Conservation (phyloP, 2,888 invertebrate genomes). For the Ormyrus pomaceus region DNA sequence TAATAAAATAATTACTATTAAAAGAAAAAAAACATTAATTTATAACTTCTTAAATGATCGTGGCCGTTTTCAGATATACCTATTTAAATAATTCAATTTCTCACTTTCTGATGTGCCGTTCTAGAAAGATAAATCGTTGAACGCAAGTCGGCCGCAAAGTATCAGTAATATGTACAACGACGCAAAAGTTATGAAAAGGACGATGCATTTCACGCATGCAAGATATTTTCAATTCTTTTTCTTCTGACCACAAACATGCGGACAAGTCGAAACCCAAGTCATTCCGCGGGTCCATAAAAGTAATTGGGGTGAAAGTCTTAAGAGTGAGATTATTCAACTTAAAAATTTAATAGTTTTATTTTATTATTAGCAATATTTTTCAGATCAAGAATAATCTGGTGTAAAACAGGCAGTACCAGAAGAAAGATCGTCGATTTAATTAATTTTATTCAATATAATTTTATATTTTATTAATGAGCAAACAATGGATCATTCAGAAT, state of each 20-base stretch:
- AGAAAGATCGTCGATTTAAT: slow-evolving; percentile 4
- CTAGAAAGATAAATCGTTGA: no score
- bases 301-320: background rate
- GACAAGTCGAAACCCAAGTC: slow-evolving; percentile 39
- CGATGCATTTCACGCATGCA: slow-evolving; percentile 48
- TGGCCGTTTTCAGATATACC: no score
- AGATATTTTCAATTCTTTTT: slow-evolving; percentile 46
- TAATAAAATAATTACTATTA: no score
- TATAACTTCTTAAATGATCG: no score
- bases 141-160: no score
- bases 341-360: no score
- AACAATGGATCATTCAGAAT: no score
- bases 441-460: background rate
- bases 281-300: slow-evolving; percentile 34
- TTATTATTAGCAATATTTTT: background rate
- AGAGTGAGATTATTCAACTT: background rate
- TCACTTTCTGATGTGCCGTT: no score
- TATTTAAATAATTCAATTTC: no score
- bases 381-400: background rate
- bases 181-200: slow-evolving; percentile 22
- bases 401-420: background rate
- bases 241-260: slow-evolving; percentile 38
- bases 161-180: background rate
- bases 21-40: no score
- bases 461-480: background rate